These are phyloP conservation scores for Platysternon megacephalum DNA, from an alignment of 2,113 vertebrate species.

Conservation along the genomic window DNA sequence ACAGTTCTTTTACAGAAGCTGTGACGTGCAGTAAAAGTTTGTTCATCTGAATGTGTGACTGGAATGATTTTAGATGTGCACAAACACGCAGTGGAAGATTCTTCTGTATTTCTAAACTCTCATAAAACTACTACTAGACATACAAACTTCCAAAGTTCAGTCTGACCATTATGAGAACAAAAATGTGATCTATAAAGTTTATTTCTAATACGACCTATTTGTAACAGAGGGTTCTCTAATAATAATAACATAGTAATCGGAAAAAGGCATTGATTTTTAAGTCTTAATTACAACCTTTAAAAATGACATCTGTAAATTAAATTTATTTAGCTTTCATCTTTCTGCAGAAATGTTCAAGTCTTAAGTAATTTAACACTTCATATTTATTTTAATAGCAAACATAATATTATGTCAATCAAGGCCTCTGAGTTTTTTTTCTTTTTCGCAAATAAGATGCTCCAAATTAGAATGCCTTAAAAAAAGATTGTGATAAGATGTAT, in stretches of 20 bases:
- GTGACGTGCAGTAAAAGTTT: not conserved
- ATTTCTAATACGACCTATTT: not conserved
- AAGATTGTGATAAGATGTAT: not conserved
- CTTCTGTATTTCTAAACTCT: not conserved
- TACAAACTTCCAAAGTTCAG: not conserved
- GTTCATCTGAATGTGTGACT: not conserved
- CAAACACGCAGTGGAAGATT: not conserved
- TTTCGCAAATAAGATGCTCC: slow-evolving; percentile 15
- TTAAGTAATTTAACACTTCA: slow-evolving; percentile 49
- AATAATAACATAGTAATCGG: slow-evolving; percentile 11
- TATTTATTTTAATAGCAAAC: slow-evolving; percentile 17
- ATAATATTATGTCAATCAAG: slow-evolving; percentile 45
- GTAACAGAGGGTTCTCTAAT: not conserved
- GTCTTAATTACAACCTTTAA: slow-evolving; percentile 53
- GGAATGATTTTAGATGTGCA: not conserved
- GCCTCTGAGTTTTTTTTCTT: slow-evolving; percentile 31
- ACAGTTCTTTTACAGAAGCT: not conserved
- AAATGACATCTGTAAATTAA: slow-evolving; percentile 47
- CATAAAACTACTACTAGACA: not conserved
- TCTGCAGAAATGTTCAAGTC: slow-evolving; percentile 6
- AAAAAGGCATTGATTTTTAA: slow-evolving; percentile 41
- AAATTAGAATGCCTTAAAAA: slow-evolving; percentile 29
- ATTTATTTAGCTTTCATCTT: slow-evolving; percentile 58
- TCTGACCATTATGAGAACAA: not conserved
- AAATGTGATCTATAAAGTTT: not conserved